Evolutionary conservation across 2,888 invertebrate genomes (phyloP).

Genomic region (Cosmia trapezina): DNA sequence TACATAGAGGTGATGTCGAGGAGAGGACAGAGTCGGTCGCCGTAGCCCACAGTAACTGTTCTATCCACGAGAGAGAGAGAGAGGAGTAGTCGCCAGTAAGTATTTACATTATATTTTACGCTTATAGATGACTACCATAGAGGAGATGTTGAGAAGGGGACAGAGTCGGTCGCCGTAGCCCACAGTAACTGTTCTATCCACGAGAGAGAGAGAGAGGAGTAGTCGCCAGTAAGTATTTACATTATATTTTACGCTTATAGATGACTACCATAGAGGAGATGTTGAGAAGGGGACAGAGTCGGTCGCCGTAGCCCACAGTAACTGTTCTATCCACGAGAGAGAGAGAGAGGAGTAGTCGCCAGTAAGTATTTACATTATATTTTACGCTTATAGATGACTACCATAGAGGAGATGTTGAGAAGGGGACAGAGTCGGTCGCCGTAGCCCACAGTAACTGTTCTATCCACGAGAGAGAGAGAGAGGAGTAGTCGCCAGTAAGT

Average conservation of each 20-base stretch:
- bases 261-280: conserved; percentile 83
- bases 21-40: conserved; percentile 87
- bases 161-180: conserved; percentile 87
- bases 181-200: conserved; percentile 58
- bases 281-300: conserved; percentile 83
- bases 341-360: conserved; percentile 67
- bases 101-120: conserved; percentile 29
- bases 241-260: conserved; percentile 65
- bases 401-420: conserved; percentile 81
- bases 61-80: conserved; percentile 63
- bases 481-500: conserved; percentile 77
- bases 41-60: conserved; percentile 75
- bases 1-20: conserved; percentile 86
- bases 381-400: conserved; percentile 77
- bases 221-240: conserved; percentile 75
- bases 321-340: conserved; percentile 64
- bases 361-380: conserved; percentile 72
- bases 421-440: conserved; percentile 85
- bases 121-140: conserved; percentile 81
- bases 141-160: conserved; percentile 81
- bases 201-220: conserved; percentile 66
- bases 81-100: conserved; percentile 76
- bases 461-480: conserved; percentile 63
- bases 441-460: conserved; percentile 73
- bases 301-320: conserved; percentile 82